Evolutionary conservation across 2,888 invertebrate genomes (phyloP).

Genomic region (Lithophane semibrunnea): DNA sequence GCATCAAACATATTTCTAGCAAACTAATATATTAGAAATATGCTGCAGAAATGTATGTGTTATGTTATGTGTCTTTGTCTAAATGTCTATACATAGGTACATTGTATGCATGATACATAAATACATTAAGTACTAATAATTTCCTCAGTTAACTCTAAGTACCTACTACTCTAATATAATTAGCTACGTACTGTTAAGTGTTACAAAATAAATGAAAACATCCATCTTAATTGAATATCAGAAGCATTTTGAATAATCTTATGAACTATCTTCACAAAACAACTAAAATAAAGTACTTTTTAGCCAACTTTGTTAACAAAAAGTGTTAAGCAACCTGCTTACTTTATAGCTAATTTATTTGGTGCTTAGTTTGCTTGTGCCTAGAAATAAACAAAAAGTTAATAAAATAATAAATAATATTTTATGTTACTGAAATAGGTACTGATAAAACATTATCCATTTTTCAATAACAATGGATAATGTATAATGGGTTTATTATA

Average conservation of each 20-base stretch:
- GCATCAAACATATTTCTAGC: not conserved
- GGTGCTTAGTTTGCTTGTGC: conserved; percentile 9
- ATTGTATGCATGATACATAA: conserved; percentile 10
- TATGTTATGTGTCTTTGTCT: not conserved
- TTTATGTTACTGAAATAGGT: not conserved
- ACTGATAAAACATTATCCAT: not conserved
- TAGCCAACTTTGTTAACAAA: conserved; percentile 7
- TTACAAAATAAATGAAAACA: conserved; percentile 30
- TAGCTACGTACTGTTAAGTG: conserved; percentile 13
- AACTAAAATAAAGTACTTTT: not conserved
- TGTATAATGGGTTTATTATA: too few species aligned
- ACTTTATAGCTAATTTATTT: conserved; percentile 17
- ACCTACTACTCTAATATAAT: conserved; percentile 24
- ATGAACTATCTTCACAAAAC: conserved; percentile 13
- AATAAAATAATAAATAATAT: conserved; percentile 3
- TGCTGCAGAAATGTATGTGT: not conserved
- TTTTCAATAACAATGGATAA: too few species aligned
- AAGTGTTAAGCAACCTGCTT: conserved; percentile 8
- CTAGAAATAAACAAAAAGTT: conserved; percentile 33
- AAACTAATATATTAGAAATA: not conserved
- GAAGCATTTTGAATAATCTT: conserved; percentile 9
- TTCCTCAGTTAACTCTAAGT: conserved; percentile 18
- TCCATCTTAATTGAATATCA: conserved; percentile 19
- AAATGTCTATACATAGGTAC: not conserved
- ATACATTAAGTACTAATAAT: conserved; percentile 6